Evolutionary conservation across 2,888 invertebrate species (phyloP), one percentile per base, ranked within the genome.

Genomic region (Brenthis ino): DNA sequence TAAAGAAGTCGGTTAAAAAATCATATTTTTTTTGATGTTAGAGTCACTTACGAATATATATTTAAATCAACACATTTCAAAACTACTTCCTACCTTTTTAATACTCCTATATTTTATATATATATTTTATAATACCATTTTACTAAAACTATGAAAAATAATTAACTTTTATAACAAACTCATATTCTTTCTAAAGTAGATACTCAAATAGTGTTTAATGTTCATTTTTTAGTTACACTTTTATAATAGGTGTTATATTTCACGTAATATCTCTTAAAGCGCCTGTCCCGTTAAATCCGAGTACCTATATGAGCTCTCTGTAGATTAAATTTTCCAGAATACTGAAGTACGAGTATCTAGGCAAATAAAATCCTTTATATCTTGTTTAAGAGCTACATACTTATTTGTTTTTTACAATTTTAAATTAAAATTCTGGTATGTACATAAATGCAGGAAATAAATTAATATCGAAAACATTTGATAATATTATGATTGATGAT

Each of bases 221-320:
- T 61, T 51, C 51, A 51, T 61, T 61, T 61, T 60, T 61, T 33
- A 61, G 33, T 37, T 16, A 51, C 33, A 61, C 33, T 61, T 51
- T 61, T 61, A 61, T 61, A 61, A 61, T 51, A 37, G 61, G 51
- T 61, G 61, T 12, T n/a, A 51, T 61, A n/a, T 50, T 50, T 61
- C 28, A 61, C 50, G 33, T 61, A 28, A 61, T 61, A 51, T 61
- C 60, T 47, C 58, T 61, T 43, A 33, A 51, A 61, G 50, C 60
- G 60, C 50, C 51, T 33, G 60, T 61, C 60, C 50, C 50, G 50
- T 61, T 50, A 61, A 61, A 61, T 33, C 51, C 50, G 28, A 61
- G 61, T 51, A 28, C 33, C 61, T 61, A 51, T 61, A 61, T 61
- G 61, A 61, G 61, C 61, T 61, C 60, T 61, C n/a, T 61, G 28